Evolutionary conservation across 1,140 invertebrate genomes (phyloP).

Genomic region (Homalodisca vitripennis): DNA sequence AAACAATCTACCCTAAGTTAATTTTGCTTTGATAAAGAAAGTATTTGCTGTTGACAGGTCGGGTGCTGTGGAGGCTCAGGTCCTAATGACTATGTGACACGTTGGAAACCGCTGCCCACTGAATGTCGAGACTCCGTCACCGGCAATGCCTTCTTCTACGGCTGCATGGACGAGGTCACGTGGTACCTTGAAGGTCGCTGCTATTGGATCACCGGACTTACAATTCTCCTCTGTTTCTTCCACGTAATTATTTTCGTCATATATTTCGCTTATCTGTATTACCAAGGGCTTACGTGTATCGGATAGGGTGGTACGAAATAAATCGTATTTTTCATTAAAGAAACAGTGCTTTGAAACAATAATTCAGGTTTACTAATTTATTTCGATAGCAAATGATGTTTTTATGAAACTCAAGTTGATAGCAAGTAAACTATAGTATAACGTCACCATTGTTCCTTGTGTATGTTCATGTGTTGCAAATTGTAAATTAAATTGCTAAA

Average conservation of each 20-base stretch:
- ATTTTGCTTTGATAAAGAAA: no score
- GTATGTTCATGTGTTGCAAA: no score
- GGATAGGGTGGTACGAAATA: neutral
- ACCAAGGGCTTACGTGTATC: neutral
- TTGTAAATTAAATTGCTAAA: no score
- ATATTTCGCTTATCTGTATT: neutral
- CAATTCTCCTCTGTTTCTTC: conserved; percentile 68
- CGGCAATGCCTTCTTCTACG: conserved; percentile 83
- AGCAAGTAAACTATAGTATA: neutral
- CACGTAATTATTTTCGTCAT: conserved; percentile 57
- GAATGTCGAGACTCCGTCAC: conserved; percentile 83
- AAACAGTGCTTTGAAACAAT: neutral
- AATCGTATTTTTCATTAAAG: neutral
- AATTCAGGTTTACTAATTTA: neutral
- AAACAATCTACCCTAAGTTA: neutral
- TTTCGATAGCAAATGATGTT: neutral
- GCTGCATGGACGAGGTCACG: conserved; percentile 81
- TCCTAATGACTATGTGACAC: conserved; percentile 71
- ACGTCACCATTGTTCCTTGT: no score
- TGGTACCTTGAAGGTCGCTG: conserved; percentile 80
- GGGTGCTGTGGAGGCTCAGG: conserved; percentile 84
- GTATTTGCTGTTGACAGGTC: no score
- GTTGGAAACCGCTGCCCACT: conserved; percentile 73
- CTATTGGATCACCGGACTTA: conserved; percentile 79
- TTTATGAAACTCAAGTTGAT: neutral